Conservation (phyloP, 2,888 invertebrate species). For the Pristionchus arcanus region DNA sequence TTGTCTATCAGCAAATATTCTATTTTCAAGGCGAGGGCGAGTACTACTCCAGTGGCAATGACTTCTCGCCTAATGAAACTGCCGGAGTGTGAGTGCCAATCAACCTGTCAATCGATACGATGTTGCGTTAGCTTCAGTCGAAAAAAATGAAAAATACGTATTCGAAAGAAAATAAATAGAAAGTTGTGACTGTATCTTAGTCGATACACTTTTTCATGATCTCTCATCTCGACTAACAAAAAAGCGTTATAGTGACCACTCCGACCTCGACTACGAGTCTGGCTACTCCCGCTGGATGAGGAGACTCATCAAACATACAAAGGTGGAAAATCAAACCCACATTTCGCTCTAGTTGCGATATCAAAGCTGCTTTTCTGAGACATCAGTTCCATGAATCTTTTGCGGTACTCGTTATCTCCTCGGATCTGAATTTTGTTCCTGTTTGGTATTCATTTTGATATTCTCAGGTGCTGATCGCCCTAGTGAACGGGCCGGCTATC, state of each 20-base stretch:
- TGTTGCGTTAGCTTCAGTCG: too few relatives aligned
- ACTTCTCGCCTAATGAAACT: slow-evolving; percentile 49
- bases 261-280: slow-evolving; percentile 35
- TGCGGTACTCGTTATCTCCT: too few relatives aligned
- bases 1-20: background rate
- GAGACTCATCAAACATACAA: slow-evolving; percentile 43
- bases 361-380: too few relatives aligned
- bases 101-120: background rate
- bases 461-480: slow-evolving; percentile 86
- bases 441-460: background rate
- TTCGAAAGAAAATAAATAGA: too few relatives aligned
- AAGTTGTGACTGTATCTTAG: too few relatives aligned
- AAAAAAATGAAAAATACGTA: too few relatives aligned
- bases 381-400: too few relatives aligned
- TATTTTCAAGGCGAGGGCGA: slow-evolving; percentile 45
- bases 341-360: too few relatives aligned
- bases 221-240: too few relatives aligned
- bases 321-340: too few relatives aligned
- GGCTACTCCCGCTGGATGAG: slow-evolving; percentile 50
- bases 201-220: too few relatives aligned
- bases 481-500: slow-evolving; percentile 96
- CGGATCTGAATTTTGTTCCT: background rate
- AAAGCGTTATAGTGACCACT: background rate
- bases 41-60: slow-evolving; percentile 55
- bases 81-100: slow-evolving; percentile 15